Evolutionary conservation across 2,888 invertebrate species (phyloP).

Genomic region (Zhuqinia jingwanae): DNA sequence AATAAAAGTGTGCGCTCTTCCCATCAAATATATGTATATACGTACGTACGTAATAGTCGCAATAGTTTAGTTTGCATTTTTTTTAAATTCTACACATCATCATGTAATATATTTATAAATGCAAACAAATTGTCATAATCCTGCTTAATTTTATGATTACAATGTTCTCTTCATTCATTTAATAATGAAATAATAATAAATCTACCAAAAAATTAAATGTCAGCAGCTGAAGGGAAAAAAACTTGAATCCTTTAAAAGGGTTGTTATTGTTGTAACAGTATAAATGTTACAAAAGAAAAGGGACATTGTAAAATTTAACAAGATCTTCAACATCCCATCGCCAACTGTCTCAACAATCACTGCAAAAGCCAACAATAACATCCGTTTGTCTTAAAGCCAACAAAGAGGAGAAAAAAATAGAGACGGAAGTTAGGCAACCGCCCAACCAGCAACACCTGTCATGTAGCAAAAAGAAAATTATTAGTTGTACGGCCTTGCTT

Average conservation of each 20-base stretch:
- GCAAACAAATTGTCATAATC: neutral
- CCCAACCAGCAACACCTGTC: slow-evolving; percentile 55
- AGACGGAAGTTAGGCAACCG: slow-evolving; percentile 43
- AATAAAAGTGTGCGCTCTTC: slow-evolving; percentile 2
- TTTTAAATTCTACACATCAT: neutral
- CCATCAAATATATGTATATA: neutral
- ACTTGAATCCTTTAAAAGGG: slow-evolving; percentile 28
- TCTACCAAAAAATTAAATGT: slow-evolving; percentile 14
- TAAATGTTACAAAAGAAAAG: slow-evolving; percentile 13
- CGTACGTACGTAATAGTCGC: neutral
- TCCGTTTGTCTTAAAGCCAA: neutral
- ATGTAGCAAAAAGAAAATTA: slow-evolving; percentile 13
- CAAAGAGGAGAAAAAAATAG: slow-evolving; percentile 3
- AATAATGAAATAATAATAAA: slow-evolving; percentile 15
- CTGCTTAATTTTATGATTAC: slow-evolving; percentile 3
- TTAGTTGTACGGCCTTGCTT: slow-evolving; percentile 34
- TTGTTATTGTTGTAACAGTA: neutral
- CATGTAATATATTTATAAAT: neutral
- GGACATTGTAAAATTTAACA: neutral
- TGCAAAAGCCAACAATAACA: neutral
- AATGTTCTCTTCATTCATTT: slow-evolving; percentile 25
- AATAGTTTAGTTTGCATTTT: too few relatives aligned
- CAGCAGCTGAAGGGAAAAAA: neutral
- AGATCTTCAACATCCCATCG: neutral
- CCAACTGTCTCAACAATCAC: neutral